phyloP scores from a whole-genome alignment of 2,113 vertebrate genomes.

The Cynopterus brachyotis region DNA sequence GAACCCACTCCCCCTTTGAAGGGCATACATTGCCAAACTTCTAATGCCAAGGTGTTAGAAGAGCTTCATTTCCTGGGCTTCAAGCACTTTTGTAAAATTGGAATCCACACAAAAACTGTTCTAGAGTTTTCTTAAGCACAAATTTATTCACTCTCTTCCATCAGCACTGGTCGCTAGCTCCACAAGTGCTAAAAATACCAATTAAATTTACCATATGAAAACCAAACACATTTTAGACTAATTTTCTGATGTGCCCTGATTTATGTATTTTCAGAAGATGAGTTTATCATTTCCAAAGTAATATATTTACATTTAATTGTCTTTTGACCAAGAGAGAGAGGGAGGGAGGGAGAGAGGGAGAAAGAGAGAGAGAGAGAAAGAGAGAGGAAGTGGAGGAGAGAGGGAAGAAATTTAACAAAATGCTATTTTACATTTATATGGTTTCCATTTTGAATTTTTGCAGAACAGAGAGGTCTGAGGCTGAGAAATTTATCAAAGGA shows the following conservation, averaged over 20 bases:
- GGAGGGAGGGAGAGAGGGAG: background rate
- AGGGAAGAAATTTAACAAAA: background rate
- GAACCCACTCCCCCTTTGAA: background rate
- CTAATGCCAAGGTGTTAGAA: background rate
- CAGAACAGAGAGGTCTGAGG: background rate
- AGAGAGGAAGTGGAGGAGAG: too few species aligned
- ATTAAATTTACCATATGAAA: background rate
- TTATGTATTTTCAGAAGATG: background rate
- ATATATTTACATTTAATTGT: background rate
- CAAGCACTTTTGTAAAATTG: conserved; percentile 20
- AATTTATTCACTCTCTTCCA: conserved; percentile 13
- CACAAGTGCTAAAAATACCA: conserved; percentile 18
- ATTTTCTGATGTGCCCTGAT: background rate
- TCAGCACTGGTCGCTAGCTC: background rate
- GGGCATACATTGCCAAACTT: background rate
- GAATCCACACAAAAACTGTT: background rate
- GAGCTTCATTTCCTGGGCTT: background rate
- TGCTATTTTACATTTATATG: background rate
- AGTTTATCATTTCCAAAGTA: background rate
- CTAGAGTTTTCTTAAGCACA: background rate
- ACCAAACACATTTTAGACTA: background rate
- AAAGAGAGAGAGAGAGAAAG: accelerated
- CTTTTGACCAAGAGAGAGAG: background rate
- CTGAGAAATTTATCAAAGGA: background rate
- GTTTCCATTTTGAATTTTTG: background rate